Conservation (phyloP, 2,797 vertebrate genomes). For the Cyprinodon diabolis region DNA sequence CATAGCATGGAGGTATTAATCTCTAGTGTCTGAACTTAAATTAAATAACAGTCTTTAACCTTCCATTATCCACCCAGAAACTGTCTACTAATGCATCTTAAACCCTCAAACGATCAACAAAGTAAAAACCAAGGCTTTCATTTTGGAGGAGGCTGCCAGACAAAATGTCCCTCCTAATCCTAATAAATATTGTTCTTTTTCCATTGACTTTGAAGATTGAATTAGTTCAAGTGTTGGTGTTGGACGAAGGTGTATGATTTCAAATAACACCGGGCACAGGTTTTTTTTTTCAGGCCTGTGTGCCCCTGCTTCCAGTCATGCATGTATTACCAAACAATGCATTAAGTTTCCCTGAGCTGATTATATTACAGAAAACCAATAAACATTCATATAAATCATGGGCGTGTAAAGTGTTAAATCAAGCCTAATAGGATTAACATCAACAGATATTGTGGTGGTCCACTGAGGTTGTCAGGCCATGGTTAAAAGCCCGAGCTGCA, state of each 20-base stretch:
- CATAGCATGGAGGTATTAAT: slow-evolving; percentile 82
- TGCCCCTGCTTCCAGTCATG: slow-evolving; percentile 83
- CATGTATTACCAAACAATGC: slow-evolving; percentile 89
- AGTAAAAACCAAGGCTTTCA: slow-evolving; percentile 80
- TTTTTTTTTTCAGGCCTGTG: slow-evolving; percentile 63
- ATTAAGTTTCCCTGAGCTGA: slow-evolving; percentile 88
- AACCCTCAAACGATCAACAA: slow-evolving; percentile 88
- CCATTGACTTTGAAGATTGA: slow-evolving; percentile 87
- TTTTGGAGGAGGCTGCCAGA: slow-evolving; percentile 84
- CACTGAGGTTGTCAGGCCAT: slow-evolving; percentile 80
- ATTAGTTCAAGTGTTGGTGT: slow-evolving; percentile 88
- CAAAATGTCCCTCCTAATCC: slow-evolving; percentile 85
- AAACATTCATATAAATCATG: slow-evolving; percentile 90
- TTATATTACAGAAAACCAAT: slow-evolving; percentile 91
- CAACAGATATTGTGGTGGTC: slow-evolving; percentile 87
- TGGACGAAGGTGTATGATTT: slow-evolving; percentile 86
- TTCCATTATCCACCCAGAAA: slow-evolving; percentile 85
- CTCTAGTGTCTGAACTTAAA: slow-evolving; percentile 86
- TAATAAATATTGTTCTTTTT: slow-evolving; percentile 88
- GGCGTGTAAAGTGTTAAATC: slow-evolving; percentile 88
- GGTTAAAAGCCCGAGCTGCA: slow-evolving; percentile 80
- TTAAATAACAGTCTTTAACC: slow-evolving; percentile 86
- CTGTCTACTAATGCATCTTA: slow-evolving; percentile 84
- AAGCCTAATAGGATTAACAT: slow-evolving; percentile 89
- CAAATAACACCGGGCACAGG: slow-evolving; percentile 84